Conservation (phyloP, 1,140 invertebrate species). For the Drosophila bocki region DNA sequence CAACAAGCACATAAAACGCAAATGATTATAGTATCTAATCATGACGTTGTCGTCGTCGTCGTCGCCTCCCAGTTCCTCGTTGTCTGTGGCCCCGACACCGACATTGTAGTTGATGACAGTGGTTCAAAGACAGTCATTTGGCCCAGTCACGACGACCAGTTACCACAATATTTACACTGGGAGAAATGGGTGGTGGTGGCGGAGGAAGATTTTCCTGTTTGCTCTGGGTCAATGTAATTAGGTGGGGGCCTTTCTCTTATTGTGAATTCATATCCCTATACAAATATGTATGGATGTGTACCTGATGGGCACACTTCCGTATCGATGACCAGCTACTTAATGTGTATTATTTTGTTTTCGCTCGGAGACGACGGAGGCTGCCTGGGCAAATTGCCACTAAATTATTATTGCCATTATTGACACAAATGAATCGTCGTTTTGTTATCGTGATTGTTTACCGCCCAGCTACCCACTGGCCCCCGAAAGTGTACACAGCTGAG, state of each 20-base stretch:
- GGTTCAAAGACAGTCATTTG: constrained; percentile 80
- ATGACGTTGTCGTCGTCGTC: constrained; percentile 66
- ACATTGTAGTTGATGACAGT: constrained; percentile 81
- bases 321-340: constrained; percentile 48
- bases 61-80: constrained; percentile 11
- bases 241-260: background rate
- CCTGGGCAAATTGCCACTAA: constrained; percentile 73
- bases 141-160: constrained; percentile 50
- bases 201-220: background rate
- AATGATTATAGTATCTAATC: constrained; percentile 84
- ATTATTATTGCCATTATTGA: constrained; percentile 84
- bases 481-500: constrained; percentile 14
- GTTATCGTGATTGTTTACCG: constrained; percentile 73
- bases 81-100: constrained; percentile 55
- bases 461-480: constrained; percentile 12
- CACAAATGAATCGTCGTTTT: constrained; percentile 80
- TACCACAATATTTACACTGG: constrained; percentile 39
- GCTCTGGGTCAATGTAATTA: constrained; percentile 20
- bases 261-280: constrained; percentile 18
- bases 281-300: constrained; percentile 5
- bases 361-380: constrained; percentile 25
- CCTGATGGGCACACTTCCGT: constrained; percentile 28
- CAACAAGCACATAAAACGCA: constrained; percentile 81
- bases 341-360: constrained; percentile 67
- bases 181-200: background rate